Conservation (phyloP, 2,888 invertebrate genomes). For the Phorcus lineatus region DNA sequence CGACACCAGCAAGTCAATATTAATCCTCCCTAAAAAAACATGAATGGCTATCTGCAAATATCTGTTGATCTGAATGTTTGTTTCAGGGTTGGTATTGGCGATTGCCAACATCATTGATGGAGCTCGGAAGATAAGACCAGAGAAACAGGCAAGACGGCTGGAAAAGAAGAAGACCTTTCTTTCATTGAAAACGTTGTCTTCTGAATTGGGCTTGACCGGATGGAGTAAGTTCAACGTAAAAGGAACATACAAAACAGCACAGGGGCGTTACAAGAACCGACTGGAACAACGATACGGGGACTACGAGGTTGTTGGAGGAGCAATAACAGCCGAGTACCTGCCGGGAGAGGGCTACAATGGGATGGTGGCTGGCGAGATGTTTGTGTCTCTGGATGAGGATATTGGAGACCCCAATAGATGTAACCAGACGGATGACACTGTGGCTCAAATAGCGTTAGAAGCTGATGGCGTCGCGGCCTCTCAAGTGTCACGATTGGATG, state of each 20-base stretch:
- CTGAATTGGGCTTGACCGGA: background rate
- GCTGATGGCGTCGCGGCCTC: background rate
- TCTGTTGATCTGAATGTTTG: too few relatives aligned
- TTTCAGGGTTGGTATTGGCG: too few relatives aligned
- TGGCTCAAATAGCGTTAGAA: background rate
- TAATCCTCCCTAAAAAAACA: too few relatives aligned
- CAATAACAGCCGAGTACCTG: constrained; percentile 22
- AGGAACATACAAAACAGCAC: constrained; percentile 24
- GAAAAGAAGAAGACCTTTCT: too few relatives aligned
- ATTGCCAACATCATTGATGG: too few relatives aligned
- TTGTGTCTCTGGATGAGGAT: background rate
- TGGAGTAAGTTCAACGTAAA: background rate
- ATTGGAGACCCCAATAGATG: background rate
- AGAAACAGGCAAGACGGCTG: too few relatives aligned
- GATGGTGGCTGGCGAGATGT: background rate
- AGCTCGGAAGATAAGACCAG: too few relatives aligned
- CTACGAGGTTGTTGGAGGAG: constrained; percentile 31
- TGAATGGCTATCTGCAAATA: too few relatives aligned
- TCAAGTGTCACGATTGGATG: background rate
- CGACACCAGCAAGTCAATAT: too few relatives aligned
- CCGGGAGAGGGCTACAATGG: background rate
- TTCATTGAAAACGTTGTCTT: too few relatives aligned
- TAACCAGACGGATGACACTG: background rate
- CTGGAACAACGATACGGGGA: constrained; percentile 29
- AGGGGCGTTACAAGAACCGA: constrained; percentile 21